Base-by-base conservation (phyloP, 2,888 invertebrate species). In the Napeogenes sylphis region DNA sequence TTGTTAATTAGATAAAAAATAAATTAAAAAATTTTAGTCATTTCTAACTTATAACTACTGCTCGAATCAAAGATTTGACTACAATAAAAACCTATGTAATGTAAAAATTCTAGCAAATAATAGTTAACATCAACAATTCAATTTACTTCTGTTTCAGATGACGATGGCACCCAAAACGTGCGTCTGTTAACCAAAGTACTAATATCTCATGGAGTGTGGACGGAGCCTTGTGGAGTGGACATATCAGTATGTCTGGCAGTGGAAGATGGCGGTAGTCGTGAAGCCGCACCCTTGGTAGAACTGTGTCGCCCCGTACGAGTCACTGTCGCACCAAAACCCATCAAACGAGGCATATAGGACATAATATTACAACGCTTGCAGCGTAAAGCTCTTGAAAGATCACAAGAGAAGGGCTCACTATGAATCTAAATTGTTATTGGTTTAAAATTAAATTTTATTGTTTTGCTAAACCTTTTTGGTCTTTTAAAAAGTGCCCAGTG, bases 131-230 rank as follows among this genome's bases (percentile, higher is more conserved):
- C 21, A 21, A 21, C 21, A 21, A 21, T 21, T 21, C 21, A 42
- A 42, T 42, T 8, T 42, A 38, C 38, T 42, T 42, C 10, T 5
- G 6, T 80, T 77, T 12, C 82, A 92, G 92, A 91, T 65, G 87
- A 88, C 4, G 90, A 91, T 71, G 90, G 90, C 69, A 92, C 92
- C 0, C 90, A 92, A 64, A 92, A 92, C 78, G 90, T 93, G 69
- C 92, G 97, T 13, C 90, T 99, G 32, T 91, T 96, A 42, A 97
- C 98, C 0, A 96, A 95, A 1, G 96, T 98, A 12, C 87, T 98
- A 53, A 92, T 99, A 33, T 98, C 98, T 0, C 97, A 97, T 83
- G 95, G 96, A 72, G 96, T 97, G 30, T 97, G 97, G 97, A 96
- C 97, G 62, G 98, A 98, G 84, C 95, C 97, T 0, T 96, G 97